These are phyloP conservation scores for Agrochola lychnidis DNA, from an alignment of 2,888 invertebrate species.

Conservation along the genomic window DNA sequence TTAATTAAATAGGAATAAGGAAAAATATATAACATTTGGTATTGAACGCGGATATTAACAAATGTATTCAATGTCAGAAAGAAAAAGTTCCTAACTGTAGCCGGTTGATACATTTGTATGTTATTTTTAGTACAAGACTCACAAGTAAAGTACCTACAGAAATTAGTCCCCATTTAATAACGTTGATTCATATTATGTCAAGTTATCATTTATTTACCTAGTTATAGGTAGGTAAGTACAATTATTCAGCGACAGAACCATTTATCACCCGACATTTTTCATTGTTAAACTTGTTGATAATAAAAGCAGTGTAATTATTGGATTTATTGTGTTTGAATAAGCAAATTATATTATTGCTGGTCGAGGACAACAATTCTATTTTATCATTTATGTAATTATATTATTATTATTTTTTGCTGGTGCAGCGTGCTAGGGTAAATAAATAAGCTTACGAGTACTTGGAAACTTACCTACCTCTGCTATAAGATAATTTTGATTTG, in stretches of 20 bases:
- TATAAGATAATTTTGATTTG: not conserved
- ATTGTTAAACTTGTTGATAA: constrained; percentile 19
- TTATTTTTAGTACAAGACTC: constrained; percentile 23
- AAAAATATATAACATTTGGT: constrained; percentile 31
- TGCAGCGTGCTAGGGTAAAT: constrained; percentile 25
- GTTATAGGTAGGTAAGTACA: not conserved
- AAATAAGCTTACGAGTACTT: constrained; percentile 18
- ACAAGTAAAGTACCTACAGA: constrained; percentile 1
- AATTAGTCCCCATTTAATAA: not conserved
- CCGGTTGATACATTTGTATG: not conserved
- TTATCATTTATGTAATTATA: constrained; percentile 40
- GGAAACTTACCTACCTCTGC: not conserved
- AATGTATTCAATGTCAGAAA: constrained; percentile 54
- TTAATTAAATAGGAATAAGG: constrained; percentile 18
- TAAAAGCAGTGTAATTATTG: constrained; percentile 29
- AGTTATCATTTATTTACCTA: not conserved
- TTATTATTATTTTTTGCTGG: not conserved
- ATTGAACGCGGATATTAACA: constrained; percentile 52
- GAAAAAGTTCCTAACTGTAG: constrained; percentile 39
- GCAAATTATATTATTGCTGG: constrained; percentile 41
- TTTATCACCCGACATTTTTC: constrained; percentile 19
- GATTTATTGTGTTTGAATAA: constrained; percentile 52
- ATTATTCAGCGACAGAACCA: not conserved
- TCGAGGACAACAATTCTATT: constrained; percentile 45
- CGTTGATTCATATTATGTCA: not conserved